Evolutionary conservation across 2,113 vertebrate species (phyloP), one percentile per base, ranked within the genome.

Genomic region (Epinephelus moara): DNA sequence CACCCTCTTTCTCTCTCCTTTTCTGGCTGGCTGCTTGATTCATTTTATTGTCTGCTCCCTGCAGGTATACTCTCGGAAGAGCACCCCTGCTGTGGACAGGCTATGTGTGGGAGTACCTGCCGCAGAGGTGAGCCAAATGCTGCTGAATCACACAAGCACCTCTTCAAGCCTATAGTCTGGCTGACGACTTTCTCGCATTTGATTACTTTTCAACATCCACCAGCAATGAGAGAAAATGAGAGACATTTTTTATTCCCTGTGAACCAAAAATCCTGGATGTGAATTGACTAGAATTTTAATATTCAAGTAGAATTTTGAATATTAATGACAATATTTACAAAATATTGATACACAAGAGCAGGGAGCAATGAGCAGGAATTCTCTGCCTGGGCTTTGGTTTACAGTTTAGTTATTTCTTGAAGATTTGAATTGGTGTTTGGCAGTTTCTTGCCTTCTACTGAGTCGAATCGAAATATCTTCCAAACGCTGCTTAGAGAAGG

Each of bases 21-120:
- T 4, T 37, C 69, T 88, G 25, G 23, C 80, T 74, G 83, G 77
- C 76, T 81, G 70, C 33, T 72, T 89, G 90, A 92, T 91, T 90
- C 84, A 85, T 94, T 90, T 87, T 89, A 85, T 86, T 85, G 72
- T 89, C 70, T 91, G 77, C 73, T 90, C 85, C 52, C 91, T 93
- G 83, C 94, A 99, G 98, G 96, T 98, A 53, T 99, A 99, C 81
- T 95, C 96, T 86, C 95, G 95, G 92, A 99, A 99, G 92, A 95
- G 95, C 89, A 95, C 96, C 84, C 97, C 97, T 63, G 98, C 98
- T 8, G 98, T 99, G 86, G 97, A 99, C 91, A 96, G 96, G 89
- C 95, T 99, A 83, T 98, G 97, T 80, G 95, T 99, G 89, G 98
- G 98, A 83, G 97, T 99, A 45, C 98, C 98, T 77, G 97, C 97